Conservation (phyloP, 2,888 invertebrate species). For the Conops quadrifasciatus region DNA sequence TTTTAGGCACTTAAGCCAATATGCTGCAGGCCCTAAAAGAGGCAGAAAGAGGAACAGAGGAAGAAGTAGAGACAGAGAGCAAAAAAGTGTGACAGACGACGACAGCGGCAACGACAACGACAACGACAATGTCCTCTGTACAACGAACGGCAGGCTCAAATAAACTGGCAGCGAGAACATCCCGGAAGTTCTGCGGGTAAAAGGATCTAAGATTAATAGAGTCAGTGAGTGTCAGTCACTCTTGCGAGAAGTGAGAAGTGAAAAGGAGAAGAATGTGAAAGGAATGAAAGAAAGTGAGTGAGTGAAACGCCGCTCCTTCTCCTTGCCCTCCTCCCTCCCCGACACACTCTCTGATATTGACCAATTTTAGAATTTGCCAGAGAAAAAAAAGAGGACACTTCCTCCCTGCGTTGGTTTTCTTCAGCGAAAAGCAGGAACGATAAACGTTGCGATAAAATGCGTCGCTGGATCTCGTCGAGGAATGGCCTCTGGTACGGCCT, state of each 20-base stretch:
- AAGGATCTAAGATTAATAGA: slow-evolving; percentile 6
- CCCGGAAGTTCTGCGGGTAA: background rate
- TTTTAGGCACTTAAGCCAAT: slow-evolving; percentile 26
- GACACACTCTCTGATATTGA: background rate
- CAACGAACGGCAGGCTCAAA: no score
- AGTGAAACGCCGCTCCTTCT: no score
- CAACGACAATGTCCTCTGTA: background rate
- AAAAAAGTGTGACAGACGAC: slow-evolving; percentile 1
- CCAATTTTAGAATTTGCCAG: background rate
- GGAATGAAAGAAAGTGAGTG: no score
- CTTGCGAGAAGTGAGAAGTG: background rate
- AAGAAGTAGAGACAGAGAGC: background rate
- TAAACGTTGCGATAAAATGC: background rate
- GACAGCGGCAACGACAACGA: background rate
- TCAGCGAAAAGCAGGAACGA: background rate
- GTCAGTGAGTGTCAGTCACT: background rate
- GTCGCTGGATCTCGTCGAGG: background rate
- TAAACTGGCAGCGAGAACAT: slow-evolving; percentile 4
- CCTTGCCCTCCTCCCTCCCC: background rate
- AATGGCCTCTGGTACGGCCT: background rate
- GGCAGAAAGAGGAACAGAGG: background rate
- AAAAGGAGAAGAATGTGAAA: no score
- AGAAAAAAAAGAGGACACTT: background rate
- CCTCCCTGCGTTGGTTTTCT: background rate
- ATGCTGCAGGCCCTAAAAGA: background rate